These are phyloP conservation scores for Pocillopora meandrina DNA, from an alignment of 92 coral and sea anemone species.

Conservation along the genomic window DNA sequence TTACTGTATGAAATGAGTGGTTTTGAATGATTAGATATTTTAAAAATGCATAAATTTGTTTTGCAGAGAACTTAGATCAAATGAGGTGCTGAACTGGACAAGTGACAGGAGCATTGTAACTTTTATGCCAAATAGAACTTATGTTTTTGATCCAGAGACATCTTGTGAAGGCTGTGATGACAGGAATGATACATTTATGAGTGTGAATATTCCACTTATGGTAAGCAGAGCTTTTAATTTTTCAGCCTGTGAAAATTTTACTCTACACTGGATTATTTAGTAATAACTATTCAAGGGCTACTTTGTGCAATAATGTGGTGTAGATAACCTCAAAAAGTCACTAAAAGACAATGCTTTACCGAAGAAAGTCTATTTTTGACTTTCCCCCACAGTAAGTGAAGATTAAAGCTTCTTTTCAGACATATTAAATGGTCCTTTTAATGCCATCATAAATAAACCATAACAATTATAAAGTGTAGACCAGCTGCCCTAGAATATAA, in stretches of 20 bases:
- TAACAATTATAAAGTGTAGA: too few species aligned
- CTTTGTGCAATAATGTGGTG: too few species aligned
- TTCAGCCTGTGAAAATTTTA: neutral
- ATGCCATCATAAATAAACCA: too few species aligned
- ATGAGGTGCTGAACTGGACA: constrained; percentile 65
- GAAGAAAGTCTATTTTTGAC: too few species aligned
- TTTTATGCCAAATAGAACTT: constrained; percentile 79
- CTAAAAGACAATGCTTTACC: too few species aligned
- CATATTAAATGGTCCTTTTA: too few species aligned
- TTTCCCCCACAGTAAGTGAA: too few species aligned
- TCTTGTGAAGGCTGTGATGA: constrained; percentile 85
- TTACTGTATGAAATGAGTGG: neutral
- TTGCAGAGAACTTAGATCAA: constrained; percentile 74
- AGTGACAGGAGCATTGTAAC: constrained; percentile 67
- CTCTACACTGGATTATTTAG: too few species aligned
- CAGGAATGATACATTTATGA: constrained; percentile 60
- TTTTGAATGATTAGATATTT: neutral
- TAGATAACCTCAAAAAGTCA: too few species aligned
- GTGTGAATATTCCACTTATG: constrained; percentile 83
- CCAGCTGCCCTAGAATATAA: too few species aligned
- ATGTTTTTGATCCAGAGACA: constrained; percentile 81
- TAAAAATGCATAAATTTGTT: neutral
- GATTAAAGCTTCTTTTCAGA: too few species aligned
- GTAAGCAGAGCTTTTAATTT: constrained; percentile 26
- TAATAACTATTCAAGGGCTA: too few species aligned